phyloP scores from a whole-genome alignment of 1,140 invertebrate genomes.

The Megalopta genalis region DNA sequence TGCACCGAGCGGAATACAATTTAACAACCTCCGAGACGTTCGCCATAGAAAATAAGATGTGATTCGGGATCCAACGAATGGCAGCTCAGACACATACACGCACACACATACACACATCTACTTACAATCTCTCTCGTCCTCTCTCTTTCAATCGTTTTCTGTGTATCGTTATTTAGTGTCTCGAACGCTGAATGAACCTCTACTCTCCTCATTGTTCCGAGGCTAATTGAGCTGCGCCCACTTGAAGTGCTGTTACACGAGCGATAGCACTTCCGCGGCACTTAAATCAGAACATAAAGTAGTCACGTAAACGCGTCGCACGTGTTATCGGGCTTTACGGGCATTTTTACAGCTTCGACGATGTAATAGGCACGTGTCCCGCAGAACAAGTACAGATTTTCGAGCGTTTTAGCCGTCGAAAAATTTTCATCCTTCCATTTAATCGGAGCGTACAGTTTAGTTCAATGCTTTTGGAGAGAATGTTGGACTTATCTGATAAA shows the following conservation, averaged over 20 bases:
- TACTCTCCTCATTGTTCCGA: conserved; percentile 44
- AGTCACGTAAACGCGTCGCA: conserved; percentile 44
- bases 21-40: conserved; percentile 12
- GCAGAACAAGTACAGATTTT: too few relatives aligned
- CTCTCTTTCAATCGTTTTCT: too few relatives aligned
- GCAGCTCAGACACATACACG: too few relatives aligned
- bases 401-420: too few relatives aligned
- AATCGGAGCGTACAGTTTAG: too few relatives aligned
- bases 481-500: too few relatives aligned
- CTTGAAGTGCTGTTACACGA: conserved; percentile 45
- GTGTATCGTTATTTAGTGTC: conserved; percentile 42
- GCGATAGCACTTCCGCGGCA: conserved; percentile 41
- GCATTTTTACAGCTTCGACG: conserved; percentile 45
- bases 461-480: too few relatives aligned
- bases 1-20: conserved; percentile 6
- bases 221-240: conserved; percentile 57
- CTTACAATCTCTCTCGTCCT: background rate
- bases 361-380: too few relatives aligned
- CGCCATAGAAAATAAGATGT: conserved; percentile 18
- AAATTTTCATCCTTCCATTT: too few relatives aligned
- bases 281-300: conserved; percentile 53
- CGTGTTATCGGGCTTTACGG: conserved; percentile 48
- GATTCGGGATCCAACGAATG: conserved; percentile 34
- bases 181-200: conserved; percentile 52
- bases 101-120: background rate